Percentiles rank a stretch among this genome's conserved stretches.
Evolutionary conservation across 92 coral and sea anemone genomes (phyloP).

Genomic region (Phymanthus crucifer): DNA sequence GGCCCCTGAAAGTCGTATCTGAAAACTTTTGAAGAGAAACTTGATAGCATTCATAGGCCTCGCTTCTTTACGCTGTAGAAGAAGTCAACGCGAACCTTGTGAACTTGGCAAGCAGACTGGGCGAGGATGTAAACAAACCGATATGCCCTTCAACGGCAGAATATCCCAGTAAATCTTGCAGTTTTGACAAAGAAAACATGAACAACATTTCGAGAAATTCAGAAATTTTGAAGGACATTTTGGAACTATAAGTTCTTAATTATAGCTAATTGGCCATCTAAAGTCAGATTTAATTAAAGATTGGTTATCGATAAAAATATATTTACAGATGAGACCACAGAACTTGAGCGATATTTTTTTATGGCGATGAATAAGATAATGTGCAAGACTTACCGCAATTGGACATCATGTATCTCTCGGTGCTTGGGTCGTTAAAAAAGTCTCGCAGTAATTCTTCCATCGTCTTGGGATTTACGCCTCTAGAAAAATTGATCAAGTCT

Average conservation of each 20-base stretch:
- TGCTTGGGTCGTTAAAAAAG: conserved; percentile 44
- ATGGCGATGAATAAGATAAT: neutral
- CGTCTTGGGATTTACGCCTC: neutral
- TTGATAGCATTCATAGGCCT: neutral
- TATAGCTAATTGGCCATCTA: neutral
- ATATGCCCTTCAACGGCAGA: neutral
- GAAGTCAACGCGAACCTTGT: neutral
- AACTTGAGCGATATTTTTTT: neutral
- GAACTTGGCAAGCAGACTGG: neutral
- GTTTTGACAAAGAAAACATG: neutral
- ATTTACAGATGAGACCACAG: neutral
- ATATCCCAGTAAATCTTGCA: neutral
- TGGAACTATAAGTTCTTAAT: neutral
- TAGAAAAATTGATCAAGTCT: conserved; percentile 6
- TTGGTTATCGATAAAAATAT: neutral
- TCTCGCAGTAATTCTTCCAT: conserved; percentile 49
- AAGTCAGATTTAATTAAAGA: conserved; percentile 10
- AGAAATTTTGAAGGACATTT: neutral
- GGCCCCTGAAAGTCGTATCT: too few relatives aligned
- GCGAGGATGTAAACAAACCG: conserved; percentile 10
- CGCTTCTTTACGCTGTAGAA: neutral
- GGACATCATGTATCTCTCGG: conserved; percentile 43
- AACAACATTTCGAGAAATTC: neutral
- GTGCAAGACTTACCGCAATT: conserved; percentile 28
- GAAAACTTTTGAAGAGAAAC: neutral